A percentile compares a stretch with the other conserved stretches of the same genome.
These are phyloP conservation scores for Drosophila conformis DNA, from an alignment of 2,888 invertebrate genomes.

Conservation along the genomic window DNA sequence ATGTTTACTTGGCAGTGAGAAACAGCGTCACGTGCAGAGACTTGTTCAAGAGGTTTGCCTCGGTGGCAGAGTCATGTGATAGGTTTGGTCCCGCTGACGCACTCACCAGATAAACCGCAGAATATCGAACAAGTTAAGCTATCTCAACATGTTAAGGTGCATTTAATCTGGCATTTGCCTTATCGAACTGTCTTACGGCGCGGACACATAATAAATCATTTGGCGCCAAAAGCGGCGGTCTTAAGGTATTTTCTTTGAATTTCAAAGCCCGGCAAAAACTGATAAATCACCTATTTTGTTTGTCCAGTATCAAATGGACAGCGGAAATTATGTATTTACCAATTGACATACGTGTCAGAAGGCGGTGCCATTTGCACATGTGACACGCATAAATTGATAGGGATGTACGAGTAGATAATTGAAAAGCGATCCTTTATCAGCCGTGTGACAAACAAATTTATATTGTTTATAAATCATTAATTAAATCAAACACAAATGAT, in stretches of 20 bases:
- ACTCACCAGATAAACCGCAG: constrained; percentile 54
- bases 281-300: constrained; percentile 41
- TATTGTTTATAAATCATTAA: not conserved
- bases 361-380: constrained; percentile 44
- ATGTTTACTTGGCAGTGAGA: constrained; percentile 44
- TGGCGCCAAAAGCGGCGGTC: constrained; percentile 30
- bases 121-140: not conserved
- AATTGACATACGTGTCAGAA: constrained; percentile 6
- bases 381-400: constrained; percentile 45
- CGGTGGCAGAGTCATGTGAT: constrained; percentile 67
- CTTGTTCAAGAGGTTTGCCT: constrained; percentile 36
- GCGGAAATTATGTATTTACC: constrained; percentile 29
- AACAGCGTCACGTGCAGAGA: constrained; percentile 67
- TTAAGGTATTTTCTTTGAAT: constrained; percentile 40
- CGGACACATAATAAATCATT: constrained; percentile 67
- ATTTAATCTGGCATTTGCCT: constrained; percentile 26
- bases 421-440: constrained; percentile 6
- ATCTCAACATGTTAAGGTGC: constrained; percentile 31
- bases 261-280: constrained; percentile 35
- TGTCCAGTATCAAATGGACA: constrained; percentile 27
- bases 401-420: constrained; percentile 17
- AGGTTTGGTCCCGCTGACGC: constrained; percentile 54
- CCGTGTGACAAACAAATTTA: not conserved
- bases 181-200: constrained; percentile 31
- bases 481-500: not conserved